These are phyloP conservation scores for Cyprinodon brontotheroides DNA, from an alignment of 2,113 vertebrate genomes.

Conservation along the genomic window DNA sequence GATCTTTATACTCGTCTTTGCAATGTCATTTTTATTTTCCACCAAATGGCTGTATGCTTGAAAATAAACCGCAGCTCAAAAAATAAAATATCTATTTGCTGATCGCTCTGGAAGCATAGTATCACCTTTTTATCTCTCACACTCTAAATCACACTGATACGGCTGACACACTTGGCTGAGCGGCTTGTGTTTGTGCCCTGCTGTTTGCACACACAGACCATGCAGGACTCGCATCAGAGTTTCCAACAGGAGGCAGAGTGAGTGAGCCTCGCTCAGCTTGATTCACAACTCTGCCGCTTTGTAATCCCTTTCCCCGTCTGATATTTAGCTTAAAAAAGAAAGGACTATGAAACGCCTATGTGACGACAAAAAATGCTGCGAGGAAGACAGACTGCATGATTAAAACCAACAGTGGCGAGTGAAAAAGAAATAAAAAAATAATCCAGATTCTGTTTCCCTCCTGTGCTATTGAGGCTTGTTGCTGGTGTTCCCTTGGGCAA, in stretches of 20 bases:
- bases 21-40: slow-evolving; percentile 3
- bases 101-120: slow-evolving; percentile 21
- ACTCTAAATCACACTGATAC: slow-evolving; percentile 47
- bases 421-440: slow-evolving; percentile 32
- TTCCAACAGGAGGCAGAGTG: slow-evolving; percentile 58
- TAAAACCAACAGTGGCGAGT: slow-evolving; percentile 33
- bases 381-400: slow-evolving; percentile 44
- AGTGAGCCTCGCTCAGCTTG: slow-evolving; percentile 51
- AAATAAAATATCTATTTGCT: slow-evolving; percentile 24
- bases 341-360: slow-evolving; percentile 22
- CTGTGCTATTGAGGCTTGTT: slow-evolving; percentile 24
- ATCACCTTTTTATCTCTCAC: slow-evolving; percentile 37
- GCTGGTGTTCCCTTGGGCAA: slow-evolving; percentile 47
- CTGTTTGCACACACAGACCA: slow-evolving; percentile 59
- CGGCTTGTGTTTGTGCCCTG: slow-evolving; percentile 57
- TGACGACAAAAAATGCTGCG: slow-evolving; percentile 31
- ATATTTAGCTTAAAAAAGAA: slow-evolving; percentile 55
- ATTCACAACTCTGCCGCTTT: slow-evolving; percentile 44
- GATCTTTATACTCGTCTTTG: slow-evolving; percentile 1
- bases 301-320: slow-evolving; percentile 49
- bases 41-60: neutral
- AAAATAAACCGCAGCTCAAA: slow-evolving; percentile 5
- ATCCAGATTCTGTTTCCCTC: slow-evolving; percentile 26
- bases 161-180: slow-evolving; percentile 49
- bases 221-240: slow-evolving; percentile 57